Base-by-base conservation (phyloP, 2,797 vertebrate species). In the Pogonophryne albipinna region DNA sequence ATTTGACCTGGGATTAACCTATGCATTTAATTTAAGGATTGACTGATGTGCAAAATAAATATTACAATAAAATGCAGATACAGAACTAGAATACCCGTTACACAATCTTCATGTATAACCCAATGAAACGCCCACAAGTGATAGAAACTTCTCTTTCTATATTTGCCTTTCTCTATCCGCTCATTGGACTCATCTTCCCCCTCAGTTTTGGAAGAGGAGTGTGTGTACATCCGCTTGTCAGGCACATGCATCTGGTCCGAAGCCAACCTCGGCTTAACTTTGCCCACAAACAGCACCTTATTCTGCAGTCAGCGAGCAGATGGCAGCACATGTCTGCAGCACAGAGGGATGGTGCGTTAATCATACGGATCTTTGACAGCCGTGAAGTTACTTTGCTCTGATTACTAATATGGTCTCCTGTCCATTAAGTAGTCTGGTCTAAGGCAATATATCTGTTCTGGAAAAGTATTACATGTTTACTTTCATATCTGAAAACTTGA, bases 301-400 rank as follows among this genome's bases (percentile, higher is more conserved):
- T 78, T 87, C 84, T 86, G 86, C 65, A 76, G 82, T 80, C 86
- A 81, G 82, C 0, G 86, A 84, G 59, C 90, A 92, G 88, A 92
- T 91, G 90, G 90, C 86, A 20, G 84, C 78, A 56, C 80, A 74
- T 85, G 89, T 88, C 86, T 68, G 69, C 71, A 3, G 65, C 71
- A 72, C 89, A 82, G 84, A 55, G 38, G 71, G 87, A 90, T 66
- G 81, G 85, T 56, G 87, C 49, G 74, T 80, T 85, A 90, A 89
- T 88, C 86, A 76, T 77, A 81, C 76, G 82, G 72, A 85, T 89
- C 84, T 79, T 77, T 79, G 77, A 85, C 79, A 66, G 78, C 45
- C 78, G 46, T 71, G 67, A 76, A 88, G 80, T 85, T 72, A 83
- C 78, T 78, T 76, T 74, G 78, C 67, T 46, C 7, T 59, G 82